Evolutionary conservation across 2,888 invertebrate genomes (phyloP).

Genomic region (Chydorus sphaericus): DNA sequence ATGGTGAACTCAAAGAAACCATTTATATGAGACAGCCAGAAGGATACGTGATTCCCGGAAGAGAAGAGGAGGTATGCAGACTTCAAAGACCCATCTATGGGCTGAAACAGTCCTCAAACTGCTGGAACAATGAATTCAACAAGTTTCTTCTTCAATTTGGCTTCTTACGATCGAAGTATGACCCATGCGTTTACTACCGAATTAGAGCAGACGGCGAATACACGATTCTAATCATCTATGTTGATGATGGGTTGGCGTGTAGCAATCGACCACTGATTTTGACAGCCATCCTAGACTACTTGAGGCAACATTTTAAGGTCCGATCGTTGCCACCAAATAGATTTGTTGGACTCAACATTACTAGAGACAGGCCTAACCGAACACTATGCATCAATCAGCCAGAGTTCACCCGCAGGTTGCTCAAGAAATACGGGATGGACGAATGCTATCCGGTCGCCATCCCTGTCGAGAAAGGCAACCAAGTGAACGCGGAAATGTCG

Average conservation of each 20-base stretch:
- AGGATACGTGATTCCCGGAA: not conserved
- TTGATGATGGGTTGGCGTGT: not conserved
- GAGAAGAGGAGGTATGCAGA: not conserved
- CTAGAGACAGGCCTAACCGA: not conserved
- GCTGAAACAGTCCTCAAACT: not conserved
- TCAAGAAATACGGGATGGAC: not conserved
- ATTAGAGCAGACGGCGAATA: not conserved
- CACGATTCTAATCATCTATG: not conserved
- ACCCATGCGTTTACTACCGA: not conserved
- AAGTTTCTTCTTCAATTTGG: not conserved
- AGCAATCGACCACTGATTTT: not conserved
- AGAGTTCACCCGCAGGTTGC: not conserved
- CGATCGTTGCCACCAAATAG: not conserved
- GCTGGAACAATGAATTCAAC: not conserved
- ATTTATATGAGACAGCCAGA: constrained; percentile 17
- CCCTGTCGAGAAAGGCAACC: not conserved
- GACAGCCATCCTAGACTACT: not conserved
- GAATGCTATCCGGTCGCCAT: not conserved
- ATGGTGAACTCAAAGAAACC: constrained; percentile 16
- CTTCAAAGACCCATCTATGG: not conserved
- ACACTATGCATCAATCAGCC: not conserved
- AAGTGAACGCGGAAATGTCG: not conserved
- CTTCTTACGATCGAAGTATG: not conserved
- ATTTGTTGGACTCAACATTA: not conserved
- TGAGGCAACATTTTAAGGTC: not conserved